Evolutionary conservation across 2,797 vertebrate genomes (phyloP).

Genomic region (Danio albolineatus): DNA sequence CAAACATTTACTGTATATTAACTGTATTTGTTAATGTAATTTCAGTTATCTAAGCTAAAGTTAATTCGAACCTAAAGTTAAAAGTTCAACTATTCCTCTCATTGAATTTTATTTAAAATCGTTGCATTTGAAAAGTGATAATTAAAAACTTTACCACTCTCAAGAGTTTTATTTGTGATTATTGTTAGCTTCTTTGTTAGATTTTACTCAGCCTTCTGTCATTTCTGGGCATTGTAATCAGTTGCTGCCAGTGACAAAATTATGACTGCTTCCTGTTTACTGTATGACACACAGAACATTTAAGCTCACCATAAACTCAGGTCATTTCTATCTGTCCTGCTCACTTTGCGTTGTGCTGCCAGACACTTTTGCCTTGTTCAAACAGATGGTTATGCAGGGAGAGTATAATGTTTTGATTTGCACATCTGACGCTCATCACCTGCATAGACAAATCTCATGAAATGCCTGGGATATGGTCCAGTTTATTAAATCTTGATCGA

Average conservation of each 20-base stretch:
- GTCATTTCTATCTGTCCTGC: background rate
- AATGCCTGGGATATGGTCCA: slow-evolving; percentile 36
- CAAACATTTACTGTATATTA: too few species aligned
- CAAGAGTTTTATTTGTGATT: background rate
- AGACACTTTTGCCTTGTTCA: background rate
- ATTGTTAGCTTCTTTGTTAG: background rate
- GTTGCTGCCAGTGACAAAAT: background rate
- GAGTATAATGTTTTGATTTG: slow-evolving; percentile 31
- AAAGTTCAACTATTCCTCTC: too few species aligned
- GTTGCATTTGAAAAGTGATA: too few species aligned
- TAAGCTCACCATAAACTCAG: slow-evolving; percentile 5
- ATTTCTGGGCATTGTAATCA: background rate
- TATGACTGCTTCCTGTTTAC: slow-evolving; percentile 2
- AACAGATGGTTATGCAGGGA: slow-evolving; percentile 7
- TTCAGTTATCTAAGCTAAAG: too few species aligned
- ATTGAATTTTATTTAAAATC: too few species aligned
- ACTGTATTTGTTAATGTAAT: too few species aligned
- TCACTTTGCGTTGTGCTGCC: background rate
- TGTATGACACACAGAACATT: background rate
- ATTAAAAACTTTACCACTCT: too few species aligned
- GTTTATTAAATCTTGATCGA: slow-evolving; percentile 15
- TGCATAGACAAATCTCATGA: slow-evolving; percentile 24
- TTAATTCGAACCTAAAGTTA: too few species aligned
- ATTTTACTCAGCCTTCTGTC: background rate
- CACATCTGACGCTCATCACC: slow-evolving; percentile 35